Conservation (phyloP, 2,797 vertebrate species). For the Calcarius lapponicus region DNA sequence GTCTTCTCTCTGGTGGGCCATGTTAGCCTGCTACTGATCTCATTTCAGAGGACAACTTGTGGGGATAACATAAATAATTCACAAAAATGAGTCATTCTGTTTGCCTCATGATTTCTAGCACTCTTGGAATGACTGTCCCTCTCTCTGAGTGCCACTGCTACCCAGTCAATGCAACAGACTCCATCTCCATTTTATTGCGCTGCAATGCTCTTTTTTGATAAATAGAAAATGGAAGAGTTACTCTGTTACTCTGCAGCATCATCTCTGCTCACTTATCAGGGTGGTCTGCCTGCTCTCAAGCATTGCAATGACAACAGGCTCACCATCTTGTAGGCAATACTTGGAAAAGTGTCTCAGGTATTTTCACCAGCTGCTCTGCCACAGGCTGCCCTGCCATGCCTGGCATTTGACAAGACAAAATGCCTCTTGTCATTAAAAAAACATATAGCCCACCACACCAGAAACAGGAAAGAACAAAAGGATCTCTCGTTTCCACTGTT, state of each 20-base stretch:
- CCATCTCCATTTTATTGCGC: background rate
- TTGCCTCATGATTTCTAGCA: background rate
- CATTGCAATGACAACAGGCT: conserved; percentile 9
- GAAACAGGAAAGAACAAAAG: conserved; percentile 18
- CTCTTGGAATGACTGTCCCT: background rate
- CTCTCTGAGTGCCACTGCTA: background rate
- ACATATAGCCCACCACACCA: background rate
- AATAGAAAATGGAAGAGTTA: background rate
- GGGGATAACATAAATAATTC: background rate
- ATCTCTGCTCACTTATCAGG: background rate
- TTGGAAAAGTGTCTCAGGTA: conserved; percentile 4
- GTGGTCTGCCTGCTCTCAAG: background rate
- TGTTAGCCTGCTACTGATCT: background rate
- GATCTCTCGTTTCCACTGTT: background rate
- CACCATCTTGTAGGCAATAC: background rate
- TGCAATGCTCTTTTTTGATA: background rate
- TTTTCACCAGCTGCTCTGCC: background rate
- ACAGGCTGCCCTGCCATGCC: background rate
- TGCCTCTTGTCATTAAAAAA: background rate
- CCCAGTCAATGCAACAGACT: background rate
- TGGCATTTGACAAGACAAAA: background rate
- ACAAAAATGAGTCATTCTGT: background rate
- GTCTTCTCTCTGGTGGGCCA: background rate
- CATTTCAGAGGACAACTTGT: background rate
- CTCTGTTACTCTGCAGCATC: background rate